Evolutionary conservation across 2,797 vertebrate species (phyloP), one percentile per base, ranked within the genome.

Genomic region (Rhodeus uyekii): DNA sequence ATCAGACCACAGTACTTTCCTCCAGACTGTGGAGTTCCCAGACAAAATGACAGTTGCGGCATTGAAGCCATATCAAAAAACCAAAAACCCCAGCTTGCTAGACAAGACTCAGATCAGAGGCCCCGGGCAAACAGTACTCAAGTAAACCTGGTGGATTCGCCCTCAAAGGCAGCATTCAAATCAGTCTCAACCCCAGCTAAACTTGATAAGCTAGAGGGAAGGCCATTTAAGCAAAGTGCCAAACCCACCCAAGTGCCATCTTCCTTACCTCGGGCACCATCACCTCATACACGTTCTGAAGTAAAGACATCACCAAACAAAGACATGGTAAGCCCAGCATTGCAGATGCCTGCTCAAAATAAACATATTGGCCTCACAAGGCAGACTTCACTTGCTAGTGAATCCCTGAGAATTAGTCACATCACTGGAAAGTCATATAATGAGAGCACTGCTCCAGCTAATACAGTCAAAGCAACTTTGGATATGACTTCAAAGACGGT

Each of bases 111-210:
- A 60, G 53, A 55, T 44, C 36, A 83, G 8, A 85, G 39, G 36
- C 84, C 76, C 22, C 82, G 84, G 83, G 78, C 69, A 65, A 34
- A 60, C 53, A 83, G 29, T 55, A 63, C 75, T 65, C 13, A 74
- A 69, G 50, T 53, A 78, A 63, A 86, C n/a, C 86, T 90, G 67
- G 39, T 87, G 64, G 90, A 92, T 79, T 80, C 85, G 89, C 92
- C 87, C 74, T 5, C 55, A 76, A 64, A 64, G 32, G 39, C 38
- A 18, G 50, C 82, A 50, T 19, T 71, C 12, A 53, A 80, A 14
- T 48, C 60, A 22, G 16, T 38, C 65, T 29, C 44, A 64, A n/a
- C 32, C 42, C 16, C 73, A 48, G 39, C 42, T 69, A 29, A 65
- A 18, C 27, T 86, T 87, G 91, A 93, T 88, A 87, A 84, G 69